Evolutionary conservation across 2,888 invertebrate species (phyloP).

Genomic region (Diogma glabrata): DNA sequence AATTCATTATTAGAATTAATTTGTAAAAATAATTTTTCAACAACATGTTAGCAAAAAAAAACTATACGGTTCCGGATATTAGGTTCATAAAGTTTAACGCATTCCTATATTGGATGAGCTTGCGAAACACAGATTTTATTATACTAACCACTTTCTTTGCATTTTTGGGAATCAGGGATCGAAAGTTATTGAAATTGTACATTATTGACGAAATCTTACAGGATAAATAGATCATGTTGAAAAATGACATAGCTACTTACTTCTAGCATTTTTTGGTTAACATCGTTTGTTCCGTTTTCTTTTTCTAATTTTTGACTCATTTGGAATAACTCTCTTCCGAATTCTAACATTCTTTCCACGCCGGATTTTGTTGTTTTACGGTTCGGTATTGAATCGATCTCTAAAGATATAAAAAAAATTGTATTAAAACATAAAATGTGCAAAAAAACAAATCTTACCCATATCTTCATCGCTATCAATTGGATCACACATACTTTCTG

Average conservation of each 20-base stretch:
- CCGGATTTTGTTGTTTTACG: constrained; percentile 40
- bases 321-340: constrained; percentile 85
- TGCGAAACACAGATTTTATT: too few relatives aligned
- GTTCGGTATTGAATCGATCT: constrained; percentile 33
- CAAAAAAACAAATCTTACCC: constrained; percentile 45
- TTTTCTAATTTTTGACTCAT: constrained; percentile 77
- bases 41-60: too few relatives aligned
- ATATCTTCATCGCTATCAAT: constrained; percentile 58
- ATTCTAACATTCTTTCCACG: constrained; percentile 87
- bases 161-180: too few relatives aligned
- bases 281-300: constrained; percentile 64
- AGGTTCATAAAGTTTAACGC: too few relatives aligned
- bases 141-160: too few relatives aligned
- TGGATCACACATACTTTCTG: constrained; percentile 36
- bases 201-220: too few relatives aligned
- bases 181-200: too few relatives aligned
- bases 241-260: constrained; percentile 37
- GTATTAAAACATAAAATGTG: constrained; percentile 20
- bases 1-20: too few relatives aligned
- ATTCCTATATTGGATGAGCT: too few relatives aligned
- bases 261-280: constrained; percentile 85
- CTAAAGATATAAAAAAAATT: constrained; percentile 19
- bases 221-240: not conserved
- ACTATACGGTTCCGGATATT: too few relatives aligned
- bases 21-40: too few relatives aligned